Evolutionary conservation across 92 coral and sea anemone genomes (phyloP), one percentile per base, ranked within the genome.

Genomic region (Siderastrea siderea): DNA sequence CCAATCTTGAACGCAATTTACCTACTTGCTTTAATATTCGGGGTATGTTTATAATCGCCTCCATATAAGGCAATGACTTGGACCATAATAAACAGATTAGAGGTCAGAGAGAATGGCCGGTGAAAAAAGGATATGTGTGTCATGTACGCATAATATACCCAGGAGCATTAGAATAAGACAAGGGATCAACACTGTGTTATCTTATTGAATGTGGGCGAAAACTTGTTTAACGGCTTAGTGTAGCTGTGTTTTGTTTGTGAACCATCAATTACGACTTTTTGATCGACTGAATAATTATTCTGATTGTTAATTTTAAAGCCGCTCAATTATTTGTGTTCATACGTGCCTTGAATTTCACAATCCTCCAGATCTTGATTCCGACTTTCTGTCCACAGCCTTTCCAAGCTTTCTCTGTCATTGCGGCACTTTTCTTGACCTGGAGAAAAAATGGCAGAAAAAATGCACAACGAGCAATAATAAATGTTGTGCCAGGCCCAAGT

Each of bases 291-390:
- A 67, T 67, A 38, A 38, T 10, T 44, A 38, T 43, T 1, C 14
- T 26, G 5, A 67, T 67, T 67, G 7, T 43, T 4, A 67, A 67
- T 68, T 43, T 68, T 44, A 68, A 12, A 68, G 15, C n/a, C 43
- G 43, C 43, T 61, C 66, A 14, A n/a, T 61, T 14, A 61, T 15
- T 50, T 47, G 51, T 71, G 38, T 17, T 17, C n/a, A 64, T 38
- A 50, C 92, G 63, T 55, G 91, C 99, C 95, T 95, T 93, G 78
- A 96, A 96, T 46, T 95, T 91, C 3, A 93, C 99, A 76, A 96
- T 96, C 84, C 99, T 87, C 99, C 99, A 96, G 51, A 96, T 95
- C 87, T 91, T 95, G 49, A 95, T 47, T 12, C 95, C 98, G 57
- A 88, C 91, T 85, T 85, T 91, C 78, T 89, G 77, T 10, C 99